Evolutionary conservation across 2,113 vertebrate genomes (phyloP).

Genomic region (Urocitellus parryii): DNA sequence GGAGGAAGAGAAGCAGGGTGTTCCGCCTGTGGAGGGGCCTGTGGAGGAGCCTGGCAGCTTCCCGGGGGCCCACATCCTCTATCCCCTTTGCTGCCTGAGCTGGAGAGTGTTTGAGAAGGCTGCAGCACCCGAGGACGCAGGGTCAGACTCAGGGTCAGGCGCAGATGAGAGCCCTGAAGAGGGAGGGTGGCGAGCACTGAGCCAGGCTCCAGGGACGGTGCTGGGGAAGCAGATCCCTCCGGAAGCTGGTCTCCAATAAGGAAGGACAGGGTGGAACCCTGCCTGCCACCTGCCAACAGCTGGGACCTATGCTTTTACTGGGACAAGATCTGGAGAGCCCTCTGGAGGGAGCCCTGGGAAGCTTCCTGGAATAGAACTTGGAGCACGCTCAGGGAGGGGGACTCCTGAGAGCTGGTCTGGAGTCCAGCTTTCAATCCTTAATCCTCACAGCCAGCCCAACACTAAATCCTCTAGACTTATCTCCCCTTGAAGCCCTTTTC

Average conservation of each 20-base stretch:
- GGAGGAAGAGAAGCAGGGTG: not conserved
- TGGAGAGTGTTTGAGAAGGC: not conserved
- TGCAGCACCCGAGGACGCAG: not conserved
- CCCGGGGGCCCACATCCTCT: not conserved
- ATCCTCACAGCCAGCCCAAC: not conserved
- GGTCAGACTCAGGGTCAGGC: not conserved
- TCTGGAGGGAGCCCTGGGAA: not conserved
- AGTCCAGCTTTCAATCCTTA: not conserved
- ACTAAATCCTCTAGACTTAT: not conserved
- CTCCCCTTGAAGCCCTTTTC: not conserved
- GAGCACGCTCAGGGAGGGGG: not conserved
- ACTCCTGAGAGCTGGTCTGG: not conserved
- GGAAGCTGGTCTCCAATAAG: not conserved
- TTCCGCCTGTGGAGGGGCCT: not conserved
- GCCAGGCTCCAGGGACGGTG: not conserved
- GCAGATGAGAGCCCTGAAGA: too few species aligned
- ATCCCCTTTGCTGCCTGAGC: not conserved
- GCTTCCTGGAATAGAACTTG: not conserved
- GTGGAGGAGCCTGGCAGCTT: not conserved
- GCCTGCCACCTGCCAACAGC: not conserved
- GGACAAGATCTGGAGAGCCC: not conserved
- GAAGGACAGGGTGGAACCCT: not conserved
- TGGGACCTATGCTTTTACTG: not conserved
- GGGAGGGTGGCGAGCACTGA: too few species aligned
- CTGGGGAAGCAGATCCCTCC: not conserved